phyloP scores from a whole-genome alignment of 2,888 invertebrate species.

The Caenorhabditis sp. region DNA sequence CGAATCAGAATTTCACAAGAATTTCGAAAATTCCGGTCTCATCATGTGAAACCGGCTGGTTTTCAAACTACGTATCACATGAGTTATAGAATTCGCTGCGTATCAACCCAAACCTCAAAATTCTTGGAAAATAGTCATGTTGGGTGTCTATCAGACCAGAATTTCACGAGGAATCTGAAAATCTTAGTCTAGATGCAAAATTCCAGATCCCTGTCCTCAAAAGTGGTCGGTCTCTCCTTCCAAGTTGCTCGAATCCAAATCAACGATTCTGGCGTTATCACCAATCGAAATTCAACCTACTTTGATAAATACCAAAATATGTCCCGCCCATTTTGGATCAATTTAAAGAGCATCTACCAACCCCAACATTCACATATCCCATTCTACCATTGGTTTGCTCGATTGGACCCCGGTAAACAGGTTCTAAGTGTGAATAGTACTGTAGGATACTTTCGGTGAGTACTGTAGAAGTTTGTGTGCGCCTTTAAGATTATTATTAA shows the following conservation, averaged over 20 bases:
- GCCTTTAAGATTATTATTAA: too few species aligned
- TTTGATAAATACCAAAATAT: not conserved
- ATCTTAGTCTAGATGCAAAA: too few species aligned
- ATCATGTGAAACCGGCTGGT: too few species aligned
- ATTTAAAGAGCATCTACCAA: not conserved
- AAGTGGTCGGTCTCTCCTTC: not conserved
- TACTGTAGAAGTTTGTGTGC: not conserved
- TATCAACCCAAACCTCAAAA: too few species aligned
- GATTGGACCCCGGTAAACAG: not conserved
- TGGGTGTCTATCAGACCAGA: too few species aligned
- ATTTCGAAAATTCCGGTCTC: too few species aligned
- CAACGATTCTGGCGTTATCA: not conserved
- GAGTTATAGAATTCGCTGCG: too few species aligned
- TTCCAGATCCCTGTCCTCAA: too few species aligned
- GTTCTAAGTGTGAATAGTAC: not conserved
- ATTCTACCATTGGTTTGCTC: not conserved
- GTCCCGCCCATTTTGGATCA: not conserved
- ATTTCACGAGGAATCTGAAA: too few species aligned
- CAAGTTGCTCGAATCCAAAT: not conserved
- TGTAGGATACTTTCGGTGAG: not conserved
- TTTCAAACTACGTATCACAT: too few species aligned
- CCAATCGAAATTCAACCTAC: not conserved
- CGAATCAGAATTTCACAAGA: too few species aligned
- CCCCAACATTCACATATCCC: not conserved
- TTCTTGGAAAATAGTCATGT: too few species aligned